phyloP scores from a whole-genome alignment of 2,113 vertebrate species.

The Charadrius vociferus region DNA sequence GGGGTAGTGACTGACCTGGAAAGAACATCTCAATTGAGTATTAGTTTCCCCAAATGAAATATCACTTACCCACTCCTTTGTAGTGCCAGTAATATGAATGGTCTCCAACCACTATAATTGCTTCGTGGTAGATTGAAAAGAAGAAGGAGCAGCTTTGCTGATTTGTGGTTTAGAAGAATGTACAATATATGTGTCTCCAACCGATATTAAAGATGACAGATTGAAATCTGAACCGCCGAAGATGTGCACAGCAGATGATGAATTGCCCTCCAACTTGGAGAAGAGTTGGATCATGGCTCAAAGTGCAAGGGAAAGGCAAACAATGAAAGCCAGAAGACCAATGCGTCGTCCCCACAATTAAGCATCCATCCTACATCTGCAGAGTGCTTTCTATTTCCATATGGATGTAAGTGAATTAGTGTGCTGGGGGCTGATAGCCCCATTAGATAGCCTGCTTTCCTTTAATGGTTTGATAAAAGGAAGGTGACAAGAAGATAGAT shows the following conservation, averaged over 20 bases:
- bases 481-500: conserved; percentile 75
- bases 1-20: conserved; percentile 34
- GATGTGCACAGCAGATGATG: not conserved
- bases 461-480: conserved; percentile 76
- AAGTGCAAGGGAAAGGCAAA: not conserved
- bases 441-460: conserved; percentile 57
- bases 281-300: not conserved
- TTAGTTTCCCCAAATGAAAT: conserved; percentile 47
- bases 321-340: not conserved
- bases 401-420: conserved; percentile 23
- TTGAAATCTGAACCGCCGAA: not conserved
- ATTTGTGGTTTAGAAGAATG: conserved; percentile 58
- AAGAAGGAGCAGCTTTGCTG: conserved; percentile 33
- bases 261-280: not conserved
- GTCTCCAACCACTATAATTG: conserved; percentile 31
- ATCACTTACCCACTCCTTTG: conserved; percentile 48
- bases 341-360: not conserved
- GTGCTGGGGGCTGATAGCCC: conserved; percentile 20
- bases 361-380: not conserved
- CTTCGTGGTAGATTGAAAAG: conserved; percentile 25
- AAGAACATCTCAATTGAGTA: conserved; percentile 36
- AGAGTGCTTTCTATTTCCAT: conserved; percentile 35
- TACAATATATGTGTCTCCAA: conserved; percentile 7
- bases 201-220: conserved; percentile 60
- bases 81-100: conserved; percentile 15